Conservation (phyloP, 2,797 vertebrate species). For the Enteromius unitaeniatus region DNA sequence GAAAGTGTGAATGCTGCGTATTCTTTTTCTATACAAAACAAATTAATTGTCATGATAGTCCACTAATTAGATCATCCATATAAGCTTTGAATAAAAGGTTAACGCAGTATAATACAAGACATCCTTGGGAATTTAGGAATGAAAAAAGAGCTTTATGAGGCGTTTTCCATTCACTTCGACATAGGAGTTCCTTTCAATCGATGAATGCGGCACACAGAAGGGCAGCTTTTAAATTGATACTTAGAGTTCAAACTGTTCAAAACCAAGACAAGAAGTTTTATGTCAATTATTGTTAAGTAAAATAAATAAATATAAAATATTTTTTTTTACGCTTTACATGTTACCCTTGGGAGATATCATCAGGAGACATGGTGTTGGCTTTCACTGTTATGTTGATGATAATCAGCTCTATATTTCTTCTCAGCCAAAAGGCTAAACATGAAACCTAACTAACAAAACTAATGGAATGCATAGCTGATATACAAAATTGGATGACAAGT, state of each 20-base stretch:
- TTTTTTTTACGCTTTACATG: no score
- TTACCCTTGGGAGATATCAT: no score
- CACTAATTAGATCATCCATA: slow-evolving; percentile 22
- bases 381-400: no score
- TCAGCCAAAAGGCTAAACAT: no score
- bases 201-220: slow-evolving; percentile 26
- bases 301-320: no score
- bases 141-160: slow-evolving; percentile 6
- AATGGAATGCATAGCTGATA: no score
- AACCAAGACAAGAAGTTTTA: neutral
- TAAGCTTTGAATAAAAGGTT: slow-evolving; percentile 35
- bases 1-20: neutral
- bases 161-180: neutral
- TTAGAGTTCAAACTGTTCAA: neutral
- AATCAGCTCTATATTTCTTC: no score
- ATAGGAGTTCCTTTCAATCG: slow-evolving; percentile 19
- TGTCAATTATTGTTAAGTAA: neutral
- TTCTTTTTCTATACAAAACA: neutral
- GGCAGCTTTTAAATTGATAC: neutral
- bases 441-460: no score
- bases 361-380: no score
- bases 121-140: slow-evolving; percentile 29
- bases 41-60: slow-evolving; percentile 2
- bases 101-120: neutral
- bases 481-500: no score